phyloP scores from a whole-genome alignment of 2,888 invertebrate genomes.

The Alitta virens region DNA sequence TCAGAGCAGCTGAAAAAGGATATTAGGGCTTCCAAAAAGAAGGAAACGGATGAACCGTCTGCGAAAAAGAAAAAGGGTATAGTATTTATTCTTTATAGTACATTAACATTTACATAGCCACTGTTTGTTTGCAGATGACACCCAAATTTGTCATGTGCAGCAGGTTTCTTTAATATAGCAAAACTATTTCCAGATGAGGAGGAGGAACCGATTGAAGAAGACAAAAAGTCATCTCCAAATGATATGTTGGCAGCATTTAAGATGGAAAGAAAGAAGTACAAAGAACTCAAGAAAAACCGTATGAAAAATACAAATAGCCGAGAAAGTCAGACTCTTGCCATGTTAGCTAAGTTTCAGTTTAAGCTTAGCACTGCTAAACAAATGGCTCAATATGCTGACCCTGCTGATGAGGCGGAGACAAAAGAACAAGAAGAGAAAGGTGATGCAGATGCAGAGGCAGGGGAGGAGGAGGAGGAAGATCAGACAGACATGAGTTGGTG shows the following conservation, averaged over 20 bases:
- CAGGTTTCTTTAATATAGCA: no score
- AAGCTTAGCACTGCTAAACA: slow-evolving; percentile 70
- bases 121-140: no score
- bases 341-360: slow-evolving; percentile 79
- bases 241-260: slow-evolving; percentile 42
- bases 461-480: neutral
- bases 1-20: slow-evolving; percentile 33
- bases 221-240: slow-evolving; percentile 9
- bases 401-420: slow-evolving; percentile 57
- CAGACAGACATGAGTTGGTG: neutral
- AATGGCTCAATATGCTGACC: slow-evolving; percentile 20
- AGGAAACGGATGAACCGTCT: slow-evolving; percentile 13
- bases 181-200: neutral
- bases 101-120: no score
- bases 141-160: no score
- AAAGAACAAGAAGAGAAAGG: slow-evolving; percentile 43
- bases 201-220: neutral
- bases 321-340: slow-evolving; percentile 67
- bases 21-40: slow-evolving; percentile 3
- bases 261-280: slow-evolving; percentile 45
- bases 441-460: neutral
- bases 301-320: slow-evolving; percentile 40
- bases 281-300: slow-evolving; percentile 37
- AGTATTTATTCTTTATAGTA: no score
- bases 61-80: slow-evolving; percentile 13